These are phyloP conservation scores for Drosophila sturtevanti DNA, from an alignment of 1,140 invertebrate genomes.

Conservation along the genomic window DNA sequence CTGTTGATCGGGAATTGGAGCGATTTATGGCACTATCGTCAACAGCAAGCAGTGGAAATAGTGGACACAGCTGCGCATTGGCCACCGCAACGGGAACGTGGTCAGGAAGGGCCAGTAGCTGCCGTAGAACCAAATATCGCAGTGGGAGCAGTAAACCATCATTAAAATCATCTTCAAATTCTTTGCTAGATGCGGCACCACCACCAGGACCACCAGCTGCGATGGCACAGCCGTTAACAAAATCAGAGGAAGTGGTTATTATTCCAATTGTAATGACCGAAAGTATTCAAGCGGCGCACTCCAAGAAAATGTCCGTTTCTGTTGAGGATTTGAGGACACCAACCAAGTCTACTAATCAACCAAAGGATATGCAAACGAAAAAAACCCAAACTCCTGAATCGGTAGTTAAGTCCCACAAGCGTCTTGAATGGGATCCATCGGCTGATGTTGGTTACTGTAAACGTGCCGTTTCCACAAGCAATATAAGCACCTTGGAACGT, in stretches of 20 bases:
- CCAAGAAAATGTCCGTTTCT: slow-evolving; percentile 32
- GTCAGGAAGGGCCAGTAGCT: not conserved
- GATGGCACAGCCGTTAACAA: not conserved
- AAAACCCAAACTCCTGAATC: slow-evolving; percentile 76
- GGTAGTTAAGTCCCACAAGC: slow-evolving; percentile 65
- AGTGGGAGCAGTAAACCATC: not conserved
- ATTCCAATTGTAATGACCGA: slow-evolving; percentile 51
- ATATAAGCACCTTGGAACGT: slow-evolving; percentile 73
- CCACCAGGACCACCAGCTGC: not conserved
- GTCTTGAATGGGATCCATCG: slow-evolving; percentile 78
- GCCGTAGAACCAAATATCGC: not conserved
- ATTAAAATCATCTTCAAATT: not conserved
- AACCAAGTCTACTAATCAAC: slow-evolving; percentile 30
- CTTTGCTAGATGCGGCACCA: not conserved
- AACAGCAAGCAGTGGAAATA: slow-evolving; percentile 39
- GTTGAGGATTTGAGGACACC: slow-evolving; percentile 63
- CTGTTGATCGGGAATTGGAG: slow-evolving; percentile 44
- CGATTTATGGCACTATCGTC: slow-evolving; percentile 49
- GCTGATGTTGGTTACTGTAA: slow-evolving; percentile 76
- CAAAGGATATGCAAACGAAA: slow-evolving; percentile 39
- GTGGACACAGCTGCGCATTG: slow-evolving; percentile 30
- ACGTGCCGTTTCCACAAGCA: slow-evolving; percentile 72
- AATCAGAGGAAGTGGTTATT: not conserved
- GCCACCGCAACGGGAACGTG: not conserved
- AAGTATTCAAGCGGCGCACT: not conserved